Conservation (phyloP, 2,113 vertebrate species). For the Puffinus mauretanicus region DNA sequence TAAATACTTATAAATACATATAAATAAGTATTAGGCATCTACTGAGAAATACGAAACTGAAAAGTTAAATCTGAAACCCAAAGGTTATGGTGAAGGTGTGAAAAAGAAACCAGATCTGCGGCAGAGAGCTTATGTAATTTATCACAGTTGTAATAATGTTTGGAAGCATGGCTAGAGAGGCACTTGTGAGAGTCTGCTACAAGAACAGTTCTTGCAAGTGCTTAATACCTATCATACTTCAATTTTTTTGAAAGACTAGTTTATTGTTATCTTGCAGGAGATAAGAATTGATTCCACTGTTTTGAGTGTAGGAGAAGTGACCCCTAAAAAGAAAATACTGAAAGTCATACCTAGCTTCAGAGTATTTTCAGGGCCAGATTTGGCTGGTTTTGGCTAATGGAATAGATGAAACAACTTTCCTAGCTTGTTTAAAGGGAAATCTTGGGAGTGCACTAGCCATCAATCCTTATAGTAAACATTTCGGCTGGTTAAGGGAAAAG, state of each 20-base stretch:
- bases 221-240: not conserved
- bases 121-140: not conserved
- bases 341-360: not conserved
- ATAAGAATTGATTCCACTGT: not conserved
- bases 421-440: not conserved
- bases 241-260: not conserved
- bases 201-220: not conserved
- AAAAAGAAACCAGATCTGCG: not conserved
- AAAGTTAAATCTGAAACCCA: not conserved
- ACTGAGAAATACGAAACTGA: not conserved
- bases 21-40: not conserved
- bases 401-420: not conserved
- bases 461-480: not conserved
- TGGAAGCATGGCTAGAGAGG: not conserved
- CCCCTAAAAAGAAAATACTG: not conserved
- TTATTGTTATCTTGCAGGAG: not conserved
- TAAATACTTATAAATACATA: not conserved
- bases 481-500: not conserved
- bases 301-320: not conserved
- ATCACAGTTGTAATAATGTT: not conserved
- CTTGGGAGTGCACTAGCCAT: not conserved
- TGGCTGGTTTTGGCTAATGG: not conserved
- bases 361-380: not conserved
- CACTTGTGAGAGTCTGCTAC: not conserved
- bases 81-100: not conserved